Base-by-base conservation (phyloP, 2,888 invertebrate species). In the Amblyteles armatorius region DNA sequence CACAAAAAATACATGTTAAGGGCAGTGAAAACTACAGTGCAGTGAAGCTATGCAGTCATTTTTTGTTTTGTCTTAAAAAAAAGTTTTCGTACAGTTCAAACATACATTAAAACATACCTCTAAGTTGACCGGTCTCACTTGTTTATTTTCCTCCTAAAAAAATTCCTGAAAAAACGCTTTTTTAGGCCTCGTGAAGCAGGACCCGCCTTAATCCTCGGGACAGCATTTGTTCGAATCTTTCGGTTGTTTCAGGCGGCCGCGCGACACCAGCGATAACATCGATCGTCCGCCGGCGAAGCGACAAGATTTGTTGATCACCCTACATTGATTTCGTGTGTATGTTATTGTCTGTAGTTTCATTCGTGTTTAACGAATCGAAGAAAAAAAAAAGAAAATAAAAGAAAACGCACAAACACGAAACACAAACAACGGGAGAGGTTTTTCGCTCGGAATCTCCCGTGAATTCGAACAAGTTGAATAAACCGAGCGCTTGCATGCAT, bases 381-480 rank as follows among this genome's bases (percentile, higher is more conserved):
- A 52, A 55, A 50, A 40, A 33, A 50, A 26, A 26, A 22, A 0
- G 3, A 57, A 13, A 22, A 55, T 0, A 26, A 26, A 1, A 4
- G 26, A 9, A 65, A 13, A 13, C 1, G 11, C 44, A 13, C 44
- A 16, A 11, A 44, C 16, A 44, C 44, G 44, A 44, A 11, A 7
- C 19, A 26, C 5, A 40, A 40, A 48, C 67, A 79, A 63, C 68
- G 55, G 60, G 40, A 26, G 26, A 26, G 22, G 11, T 82, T 77
- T 26, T 36, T 73, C 48, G 50, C 57, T 77, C 71, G 57, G 11
- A 85, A 79, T 80, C 60, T 80, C 57, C 60, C 50, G 65, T 16
- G 67, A 36, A 52, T 79, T 80, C 40, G 48, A 77, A 82, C 82
- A 72, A 72, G 68, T 68, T 73, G 72, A 79, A 80, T 79, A 72